Base-by-base conservation (phyloP, 2,888 invertebrate species). In the Sarcophaga rosellei region DNA sequence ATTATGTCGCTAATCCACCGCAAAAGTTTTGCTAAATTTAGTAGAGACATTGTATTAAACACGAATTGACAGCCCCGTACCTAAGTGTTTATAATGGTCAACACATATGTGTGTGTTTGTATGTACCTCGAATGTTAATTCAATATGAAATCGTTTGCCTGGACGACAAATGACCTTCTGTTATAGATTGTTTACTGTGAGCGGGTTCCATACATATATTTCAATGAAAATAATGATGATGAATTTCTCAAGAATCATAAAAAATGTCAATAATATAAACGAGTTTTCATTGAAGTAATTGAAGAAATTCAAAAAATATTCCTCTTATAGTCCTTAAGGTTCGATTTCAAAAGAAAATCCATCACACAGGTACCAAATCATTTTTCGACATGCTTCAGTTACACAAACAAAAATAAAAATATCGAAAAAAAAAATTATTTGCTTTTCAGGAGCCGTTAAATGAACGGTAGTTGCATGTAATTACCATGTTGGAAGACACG, bases 401-500 rank as follows among this genome's bases (percentile, higher is more conserved):
- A 44, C 44, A 2, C 12, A 66, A 73, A 68, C 57, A 44, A 59
- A 68, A 68, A 53, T 72, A 66, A 21, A 35, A 44, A 70, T 73
- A 74, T 47, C 10, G 10, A 35, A 8, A 35, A 35, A 35, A 35
- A 10, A 2, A 1, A 10, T 10, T 35, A 4, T 35, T 35, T n/a
- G n/a, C 62, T 44, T 65, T 66, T 12, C 12, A 1, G 35, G 15
- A 23, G 45, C 20, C 17, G 15, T 76, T 44, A 77, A 74, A 35
- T 10, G 35, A 35, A 72, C 76, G 23, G 73, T 73, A 81, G 77
- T 23, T 77, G 77, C 68, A 63, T 35, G 57, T 90, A 89, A 90
- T 90, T 88, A 89, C 89, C 82, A 85, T 90, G 85, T 86, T 88
- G 85, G 83, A 88, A 89, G 88, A 89, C 88, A 87, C 89, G 35